Evolutionary conservation across 2,888 invertebrate genomes (phyloP), one percentile per base, ranked within the genome.

Genomic region (Acanthosepion lycidas): DNA sequence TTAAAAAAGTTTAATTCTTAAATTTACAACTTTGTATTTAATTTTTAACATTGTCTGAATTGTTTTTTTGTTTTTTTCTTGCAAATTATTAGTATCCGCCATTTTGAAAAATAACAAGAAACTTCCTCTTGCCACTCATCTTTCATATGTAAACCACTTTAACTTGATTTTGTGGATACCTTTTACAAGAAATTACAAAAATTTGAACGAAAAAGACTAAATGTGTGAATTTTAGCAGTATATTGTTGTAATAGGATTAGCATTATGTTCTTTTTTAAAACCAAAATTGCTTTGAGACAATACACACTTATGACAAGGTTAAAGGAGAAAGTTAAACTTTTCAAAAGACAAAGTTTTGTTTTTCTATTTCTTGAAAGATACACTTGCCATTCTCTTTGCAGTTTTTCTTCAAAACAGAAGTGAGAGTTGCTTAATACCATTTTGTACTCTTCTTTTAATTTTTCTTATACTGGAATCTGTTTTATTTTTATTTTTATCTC

Each of bases 241-340:
- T 78, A n/a, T 33, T 33, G 15, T 78, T 33, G n/a, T 78, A 78
- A 78, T 78, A 78, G 5, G 78, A 78, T 78, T 78, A 78, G n/a
- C n/a, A 78, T 33, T n/a, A 78, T 78, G 12, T 78, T 78, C n/a
- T 59, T 59, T 59, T 78, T 78, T 78, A 33, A 78, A 78, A n/a
- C n/a, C 78, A n/a, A 33, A 78, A 78, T 78, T 78, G n/a, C 78
- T 78, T 78, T 78, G n/a, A 78, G 78, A 78, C n/a, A 78, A n/a
- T 28, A n/a, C n/a, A 78, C 78, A 78, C 78, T 78, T 78, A 78
- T 78, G n/a, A 78, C 78, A 78, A 78, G 78, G 78, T 78, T 78
- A 78, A n/a, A 78, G 78, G 78, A 78, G 78, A 78, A 78, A 78
- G 9, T 78, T n/a, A 78, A 78, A 78, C 78, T 78, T 78, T 78